Evolutionary conservation across 2,797 vertebrate genomes (phyloP).

Genomic region (Philypnodon macrostomus): DNA sequence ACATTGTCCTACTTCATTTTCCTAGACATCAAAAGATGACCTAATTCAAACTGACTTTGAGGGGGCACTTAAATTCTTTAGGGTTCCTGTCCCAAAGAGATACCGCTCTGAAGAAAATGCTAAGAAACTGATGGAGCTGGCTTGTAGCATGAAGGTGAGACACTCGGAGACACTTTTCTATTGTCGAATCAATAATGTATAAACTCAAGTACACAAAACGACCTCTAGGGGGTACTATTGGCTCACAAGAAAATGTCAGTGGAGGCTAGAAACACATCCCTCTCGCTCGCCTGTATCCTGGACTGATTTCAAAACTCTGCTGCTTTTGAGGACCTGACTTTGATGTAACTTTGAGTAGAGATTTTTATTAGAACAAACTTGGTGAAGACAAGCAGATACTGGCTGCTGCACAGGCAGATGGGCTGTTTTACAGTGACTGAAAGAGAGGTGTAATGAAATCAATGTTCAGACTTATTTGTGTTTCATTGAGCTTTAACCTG

Average conservation of each 20-base stretch:
- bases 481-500: too few species aligned
- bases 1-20: background rate
- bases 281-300: constrained; percentile 50
- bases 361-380: constrained; percentile 42
- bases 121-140: constrained; percentile 97
- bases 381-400: background rate
- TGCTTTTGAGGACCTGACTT: constrained; percentile 53
- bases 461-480: constrained; percentile 15
- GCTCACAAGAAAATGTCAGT: constrained; percentile 10
- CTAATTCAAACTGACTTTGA: constrained; percentile 94
- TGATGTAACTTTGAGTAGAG: constrained; percentile 54
- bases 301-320: constrained; percentile 53
- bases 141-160: constrained; percentile 97
- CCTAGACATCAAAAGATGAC: constrained; percentile 95
- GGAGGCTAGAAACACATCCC: background rate
- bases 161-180: too few species aligned
- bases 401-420: constrained; percentile 5
- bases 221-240: constrained; percentile 64
- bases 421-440: background rate
- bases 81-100: constrained; percentile 95
- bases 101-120: constrained; percentile 99
- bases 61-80: constrained; percentile 96
- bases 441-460: too few species aligned
- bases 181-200: too few species aligned
- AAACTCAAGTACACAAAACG: background rate